Conservation (phyloP, 2,888 invertebrate species). For the Eudasyphora cyanicolor region DNA sequence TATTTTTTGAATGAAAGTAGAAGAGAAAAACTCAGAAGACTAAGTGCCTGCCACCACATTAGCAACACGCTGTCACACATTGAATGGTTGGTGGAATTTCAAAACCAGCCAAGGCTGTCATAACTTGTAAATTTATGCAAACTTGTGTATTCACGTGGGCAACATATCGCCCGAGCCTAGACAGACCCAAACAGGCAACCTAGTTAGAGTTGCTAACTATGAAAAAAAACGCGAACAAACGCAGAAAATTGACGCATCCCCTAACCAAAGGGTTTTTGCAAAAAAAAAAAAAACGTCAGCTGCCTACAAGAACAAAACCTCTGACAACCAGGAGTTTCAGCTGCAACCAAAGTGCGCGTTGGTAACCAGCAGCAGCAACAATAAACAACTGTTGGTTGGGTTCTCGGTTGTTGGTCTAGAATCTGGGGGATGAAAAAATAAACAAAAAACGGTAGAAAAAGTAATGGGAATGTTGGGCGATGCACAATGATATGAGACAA, state of each 20-base stretch:
- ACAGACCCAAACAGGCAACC: background rate
- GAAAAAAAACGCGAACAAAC: background rate
- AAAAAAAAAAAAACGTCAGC: background rate
- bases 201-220: conserved; percentile 24
- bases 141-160: conserved; percentile 11
- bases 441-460: background rate
- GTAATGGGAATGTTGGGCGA: background rate
- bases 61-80: background rate
- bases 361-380: background rate
- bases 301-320: background rate
- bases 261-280: background rate
- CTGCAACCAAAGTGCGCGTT: background rate
- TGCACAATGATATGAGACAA: background rate
- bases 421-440: background rate
- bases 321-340: background rate
- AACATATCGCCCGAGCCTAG: background rate
- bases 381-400: background rate
- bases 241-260: background rate
- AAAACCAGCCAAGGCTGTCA: conserved; percentile 50
- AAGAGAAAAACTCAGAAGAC: too few species aligned
- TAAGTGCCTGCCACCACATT: background rate
- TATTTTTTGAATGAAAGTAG: too few species aligned
- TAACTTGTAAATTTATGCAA: conserved; percentile 46
- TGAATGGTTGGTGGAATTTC: conserved; percentile 35
- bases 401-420: background rate